Conservation (phyloP, 1,140 invertebrate genomes). For the Diplogasteroides magnus region DNA sequence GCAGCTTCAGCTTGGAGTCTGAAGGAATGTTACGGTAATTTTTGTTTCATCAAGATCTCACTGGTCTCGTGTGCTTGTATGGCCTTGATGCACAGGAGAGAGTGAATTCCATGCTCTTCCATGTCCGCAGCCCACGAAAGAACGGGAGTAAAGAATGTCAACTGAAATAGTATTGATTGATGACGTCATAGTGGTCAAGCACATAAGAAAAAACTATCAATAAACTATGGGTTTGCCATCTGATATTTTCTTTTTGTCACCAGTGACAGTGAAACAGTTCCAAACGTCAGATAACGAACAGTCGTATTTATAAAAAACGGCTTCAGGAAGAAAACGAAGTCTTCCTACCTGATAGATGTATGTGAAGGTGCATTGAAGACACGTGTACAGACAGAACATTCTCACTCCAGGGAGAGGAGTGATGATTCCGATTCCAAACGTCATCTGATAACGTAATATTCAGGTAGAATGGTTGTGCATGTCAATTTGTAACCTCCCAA, state of each 20-base stretch:
- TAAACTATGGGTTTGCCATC: no score
- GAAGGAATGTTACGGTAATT: neutral
- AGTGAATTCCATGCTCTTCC: conserved; percentile 47
- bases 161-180: conserved; percentile 23
- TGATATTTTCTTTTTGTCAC: no score
- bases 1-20: conserved; percentile 15
- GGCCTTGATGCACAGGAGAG: conserved; percentile 26
- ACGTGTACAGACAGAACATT: conserved; percentile 59
- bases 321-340: no score
- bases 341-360: conserved; percentile 56
- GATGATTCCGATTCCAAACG: conserved; percentile 59
- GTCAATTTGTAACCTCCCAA: neutral
- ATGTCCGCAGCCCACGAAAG: conserved; percentile 56
- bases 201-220: no score
- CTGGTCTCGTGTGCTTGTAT: conserved; percentile 14
- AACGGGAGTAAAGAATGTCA: conserved; percentile 53
- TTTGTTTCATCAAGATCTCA: no score
- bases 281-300: no score
- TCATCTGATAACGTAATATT: conserved; percentile 44
- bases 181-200: no score
- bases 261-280: no score
- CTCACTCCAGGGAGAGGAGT: conserved; percentile 58
- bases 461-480: neutral
- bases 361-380: conserved; percentile 56
- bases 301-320: no score